These are phyloP conservation scores for Elanus axillaris DNA, from an alignment of 2,113 vertebrate genomes.

Conservation along the genomic window DNA sequence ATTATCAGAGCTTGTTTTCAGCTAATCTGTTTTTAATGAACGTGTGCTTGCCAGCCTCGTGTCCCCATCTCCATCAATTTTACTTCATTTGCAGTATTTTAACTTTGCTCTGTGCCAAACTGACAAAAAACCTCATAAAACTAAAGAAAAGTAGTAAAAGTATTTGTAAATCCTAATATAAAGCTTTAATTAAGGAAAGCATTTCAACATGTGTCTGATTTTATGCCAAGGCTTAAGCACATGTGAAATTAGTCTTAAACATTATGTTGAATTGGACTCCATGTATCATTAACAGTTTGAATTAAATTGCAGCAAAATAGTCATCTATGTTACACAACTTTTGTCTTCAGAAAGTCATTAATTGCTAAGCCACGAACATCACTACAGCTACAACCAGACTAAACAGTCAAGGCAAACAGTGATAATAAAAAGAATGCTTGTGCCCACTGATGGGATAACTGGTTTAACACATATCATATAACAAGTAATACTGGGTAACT, in stretches of 20 bases:
- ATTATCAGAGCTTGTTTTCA: conserved; percentile 47
- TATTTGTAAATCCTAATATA: neutral
- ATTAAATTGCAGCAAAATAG: neutral
- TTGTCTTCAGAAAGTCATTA: neutral
- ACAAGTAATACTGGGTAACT: neutral
- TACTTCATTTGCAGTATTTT: neutral
- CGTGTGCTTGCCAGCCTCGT: neutral
- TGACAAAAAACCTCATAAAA: neutral
- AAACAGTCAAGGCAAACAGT: neutral
- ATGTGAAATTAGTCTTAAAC: conserved; percentile 45
- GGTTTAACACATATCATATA: neutral
- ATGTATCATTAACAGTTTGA: conserved; percentile 40
- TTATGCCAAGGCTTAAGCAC: conserved; percentile 36
- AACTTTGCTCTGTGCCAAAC: neutral
- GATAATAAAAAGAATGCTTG: neutral
- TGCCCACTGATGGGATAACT: neutral
- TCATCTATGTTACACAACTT: neutral
- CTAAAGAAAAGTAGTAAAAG: conserved; percentile 1
- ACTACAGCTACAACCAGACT: neutral
- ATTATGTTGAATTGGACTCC: neutral
- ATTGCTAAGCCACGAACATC: neutral
- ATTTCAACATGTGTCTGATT: conserved; percentile 35
- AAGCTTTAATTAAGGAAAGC: conserved; percentile 43
- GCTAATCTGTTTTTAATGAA: conserved; percentile 66
- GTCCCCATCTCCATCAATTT: conserved; percentile 12